Evolutionary conservation across 2,888 invertebrate genomes (phyloP), one percentile per base, ranked within the genome.

Genomic region (Micoletzkya japonica): DNA sequence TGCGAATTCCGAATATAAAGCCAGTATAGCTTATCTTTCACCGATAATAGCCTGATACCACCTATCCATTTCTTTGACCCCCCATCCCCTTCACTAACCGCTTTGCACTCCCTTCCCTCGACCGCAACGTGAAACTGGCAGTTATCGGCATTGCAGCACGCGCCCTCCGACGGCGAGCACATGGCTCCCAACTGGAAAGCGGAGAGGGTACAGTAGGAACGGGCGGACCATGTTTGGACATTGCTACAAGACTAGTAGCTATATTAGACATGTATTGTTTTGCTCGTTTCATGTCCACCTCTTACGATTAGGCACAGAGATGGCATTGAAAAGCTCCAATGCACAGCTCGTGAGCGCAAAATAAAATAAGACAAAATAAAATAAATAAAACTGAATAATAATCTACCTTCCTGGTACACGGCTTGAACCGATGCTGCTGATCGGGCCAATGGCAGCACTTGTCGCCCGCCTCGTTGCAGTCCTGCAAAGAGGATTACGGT

Each of bases 141-240:
- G 81, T 89, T 90, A 58, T 94, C 91, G 57, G 91, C 91, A 88
- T 91, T 91, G 87, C 97, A 98, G 88, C 98, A 98, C 32, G 95
- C 96, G 7, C 98, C 98, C 89, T 97, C 93, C 69, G 95, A 95
- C 0, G 97, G 97, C 86, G 81, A 81, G 68, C 85, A 84, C 14
- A 70, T 70, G 1, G 82, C 81, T 28, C 78, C 78, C 2, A 72
- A 73, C 59, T 70, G 66, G 1, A 73, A 57, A 54, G 10, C 14
- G 20, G 30, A 39, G 30, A 3, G 0, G 20, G 20, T 50, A 49
- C 10, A 30, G 30, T 32, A 14, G 4, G 7, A n/a, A 30, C 4
- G 24, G 56, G 26, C 3, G 30, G 26, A 28, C 14, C n/a, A n/a
- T n/a, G n/a, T n/a, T n/a, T n/a, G n/a, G n/a, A n/a, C n/a, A n/a